These are phyloP conservation scores for Triplophysa rosa DNA, from an alignment of 2,113 vertebrate species.

Conservation along the genomic window DNA sequence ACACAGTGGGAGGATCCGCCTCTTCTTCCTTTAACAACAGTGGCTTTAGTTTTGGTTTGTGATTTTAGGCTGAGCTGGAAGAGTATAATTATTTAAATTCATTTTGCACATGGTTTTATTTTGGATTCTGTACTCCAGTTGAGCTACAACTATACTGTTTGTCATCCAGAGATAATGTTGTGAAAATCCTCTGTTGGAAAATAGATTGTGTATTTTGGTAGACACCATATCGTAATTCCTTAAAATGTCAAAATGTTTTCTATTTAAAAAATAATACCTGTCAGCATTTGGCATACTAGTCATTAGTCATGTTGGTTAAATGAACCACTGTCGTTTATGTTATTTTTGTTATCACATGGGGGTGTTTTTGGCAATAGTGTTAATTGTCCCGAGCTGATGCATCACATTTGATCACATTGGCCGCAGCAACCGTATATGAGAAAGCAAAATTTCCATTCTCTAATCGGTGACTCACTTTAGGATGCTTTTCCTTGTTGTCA, in stretches of 20 bases:
- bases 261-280: background rate
- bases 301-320: background rate
- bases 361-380: conserved; percentile 1
- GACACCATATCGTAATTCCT: background rate
- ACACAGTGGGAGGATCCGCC: conserved; percentile 25
- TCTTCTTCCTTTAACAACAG: conserved; percentile 24
- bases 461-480: conserved; percentile 9
- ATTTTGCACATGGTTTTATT: no score
- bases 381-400: background rate
- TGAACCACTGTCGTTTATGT: background rate
- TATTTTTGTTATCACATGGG: background rate
- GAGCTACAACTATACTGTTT: no score
- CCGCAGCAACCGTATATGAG: background rate
- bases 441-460: conserved; percentile 19
- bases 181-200: background rate
- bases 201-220: background rate
- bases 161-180: background rate
- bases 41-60: conserved; percentile 37
- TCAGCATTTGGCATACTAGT: conserved; percentile 9
- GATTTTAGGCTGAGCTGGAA: background rate
- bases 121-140: no score
- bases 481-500: background rate
- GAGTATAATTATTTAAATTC: background rate
- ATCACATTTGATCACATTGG: background rate
- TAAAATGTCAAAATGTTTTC: background rate